phyloP scores from a whole-genome alignment of 2,888 invertebrate species.

The Patella ulyssiponensis region DNA sequence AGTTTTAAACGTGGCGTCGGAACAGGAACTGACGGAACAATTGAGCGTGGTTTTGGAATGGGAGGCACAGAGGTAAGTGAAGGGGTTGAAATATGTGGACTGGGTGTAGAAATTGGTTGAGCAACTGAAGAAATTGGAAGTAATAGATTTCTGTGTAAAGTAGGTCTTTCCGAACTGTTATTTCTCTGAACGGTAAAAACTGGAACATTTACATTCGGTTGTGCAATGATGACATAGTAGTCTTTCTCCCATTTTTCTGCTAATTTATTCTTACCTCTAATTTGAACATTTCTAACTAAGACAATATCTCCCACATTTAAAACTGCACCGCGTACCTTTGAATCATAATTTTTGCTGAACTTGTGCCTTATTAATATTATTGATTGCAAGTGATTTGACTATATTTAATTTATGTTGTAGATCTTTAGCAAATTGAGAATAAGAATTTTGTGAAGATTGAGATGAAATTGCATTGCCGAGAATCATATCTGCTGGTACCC shows the following conservation, averaged over 20 bases:
- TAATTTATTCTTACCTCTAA: not conserved
- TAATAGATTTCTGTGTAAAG: too few relatives aligned
- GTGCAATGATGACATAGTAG: too few relatives aligned
- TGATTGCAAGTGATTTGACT: conserved; percentile 10
- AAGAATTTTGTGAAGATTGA: not conserved
- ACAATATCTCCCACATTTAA: conserved; percentile 19
- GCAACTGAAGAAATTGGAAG: too few relatives aligned
- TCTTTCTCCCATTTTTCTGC: too few relatives aligned
- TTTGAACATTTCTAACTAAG: not conserved
- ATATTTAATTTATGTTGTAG: not conserved
- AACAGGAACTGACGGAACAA: too few relatives aligned
- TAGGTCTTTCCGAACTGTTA: too few relatives aligned
- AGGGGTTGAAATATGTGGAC: too few relatives aligned
- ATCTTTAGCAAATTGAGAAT: not conserved
- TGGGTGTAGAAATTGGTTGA: too few relatives aligned
- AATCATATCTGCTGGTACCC: conserved; percentile 30
- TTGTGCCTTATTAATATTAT: conserved; percentile 8
- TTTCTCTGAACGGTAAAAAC: too few relatives aligned
- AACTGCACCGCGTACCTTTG: conserved; percentile 8
- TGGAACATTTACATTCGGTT: too few relatives aligned
- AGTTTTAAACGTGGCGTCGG: not conserved
- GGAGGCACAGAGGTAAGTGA: too few relatives aligned
- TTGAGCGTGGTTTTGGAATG: too few relatives aligned
- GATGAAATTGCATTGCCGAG: conserved; percentile 18
- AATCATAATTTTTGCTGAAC: conserved; percentile 23